Evolutionary conservation across 2,113 vertebrate species (phyloP), one percentile per base, ranked within the genome.

Genomic region (Psittacara wagleri): DNA sequence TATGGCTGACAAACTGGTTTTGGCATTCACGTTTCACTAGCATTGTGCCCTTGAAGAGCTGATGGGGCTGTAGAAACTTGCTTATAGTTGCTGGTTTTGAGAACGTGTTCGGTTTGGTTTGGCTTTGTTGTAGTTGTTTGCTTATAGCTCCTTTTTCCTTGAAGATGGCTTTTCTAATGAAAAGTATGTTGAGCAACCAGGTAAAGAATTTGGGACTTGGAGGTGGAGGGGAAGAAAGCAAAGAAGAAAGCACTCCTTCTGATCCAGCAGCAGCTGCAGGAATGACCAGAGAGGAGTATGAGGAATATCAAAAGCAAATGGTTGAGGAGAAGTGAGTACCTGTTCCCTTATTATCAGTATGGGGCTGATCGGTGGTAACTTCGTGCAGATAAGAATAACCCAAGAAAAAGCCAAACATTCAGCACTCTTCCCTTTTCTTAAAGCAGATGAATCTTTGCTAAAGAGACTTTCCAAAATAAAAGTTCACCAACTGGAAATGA

Each of bases 321-420:
- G 98, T 99, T 96, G 99, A 99, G 97, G 99, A 99, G 97, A 99
- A 99, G 99, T 99, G 98, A 99, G 99, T 99, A 97, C 88, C 13
- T 5, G 5, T 94, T 52, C 49, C 89, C 66, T 78, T 81, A 1
- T 80, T 96, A 81, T 63, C 72, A 67, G 28, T 74, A 28, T 0
- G 37, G 86, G 80, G 84, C 43, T 95, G 59, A 67, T 43, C 70
- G 55, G 41, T 29, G 18, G 63, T 83, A 57, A n/a, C 51, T 86
- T 74, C 17, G n/a, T 66, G 68, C 88, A 64, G 52, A 62, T 68
- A 18, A 86, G 86, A 92, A 66, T 49, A 59, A 72, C n/a, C 23
- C 59, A 37, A 49, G 67, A n/a, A 72, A 76, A 87, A 80, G 44
- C 19, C 63, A 74, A 79, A 43, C 33, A 6, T 66, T 46, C 52